Evolutionary conservation across 2,113 vertebrate species (phyloP), one percentile per base, ranked within the genome.

Genomic region (Limanda limanda): DNA sequence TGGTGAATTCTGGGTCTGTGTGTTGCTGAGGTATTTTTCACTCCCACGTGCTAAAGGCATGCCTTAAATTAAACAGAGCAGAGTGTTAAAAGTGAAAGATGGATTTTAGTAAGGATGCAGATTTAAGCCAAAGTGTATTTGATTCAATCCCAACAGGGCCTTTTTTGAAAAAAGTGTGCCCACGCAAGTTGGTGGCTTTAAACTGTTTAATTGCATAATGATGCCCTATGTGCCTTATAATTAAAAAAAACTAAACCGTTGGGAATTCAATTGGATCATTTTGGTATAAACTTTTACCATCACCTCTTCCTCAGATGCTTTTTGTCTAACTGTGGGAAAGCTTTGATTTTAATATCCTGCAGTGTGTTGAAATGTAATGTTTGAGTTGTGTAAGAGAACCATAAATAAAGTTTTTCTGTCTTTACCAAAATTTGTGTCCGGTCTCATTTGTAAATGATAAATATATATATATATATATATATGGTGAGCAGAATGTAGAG

Each of bases 361-460:
- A 87, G 61, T 63, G 74, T 81, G 78, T 80, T 77, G 58, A 71
- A 76, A 67, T 89, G 64, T 87, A 82, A 68, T 27, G 72, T 5
- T 73, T 87, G 51, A 77, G 59, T 54, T 85, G 62, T 90, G 62
- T 83, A 89, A 61, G 31, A 86, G 66, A 86, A 86, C 84, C 73
- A 83, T 88, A 74, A 93, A 94, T 94, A 94, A 94, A 94, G 79
- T 80, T 88, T 82, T 85, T 90, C 76, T 86, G 81, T 81, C 35
- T 40, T 18, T 77, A 73, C 17, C 48, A 56, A 52, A 2, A 0
- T 3, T 9, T 65, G 35, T 76, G 40, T 64, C 21, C 20, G 23
- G n/a, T 70, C 5, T 81, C 4, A 62, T 67, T 17, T 21, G 3
- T 61, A 59, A 54, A 24, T 1, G 4, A 59, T 59, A 2, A 5